A percentile compares a stretch with the other conserved stretches of the same genome.
phyloP scores from a whole-genome alignment of 2,888 invertebrate genomes.

The Sepiola atlantica region DNA sequence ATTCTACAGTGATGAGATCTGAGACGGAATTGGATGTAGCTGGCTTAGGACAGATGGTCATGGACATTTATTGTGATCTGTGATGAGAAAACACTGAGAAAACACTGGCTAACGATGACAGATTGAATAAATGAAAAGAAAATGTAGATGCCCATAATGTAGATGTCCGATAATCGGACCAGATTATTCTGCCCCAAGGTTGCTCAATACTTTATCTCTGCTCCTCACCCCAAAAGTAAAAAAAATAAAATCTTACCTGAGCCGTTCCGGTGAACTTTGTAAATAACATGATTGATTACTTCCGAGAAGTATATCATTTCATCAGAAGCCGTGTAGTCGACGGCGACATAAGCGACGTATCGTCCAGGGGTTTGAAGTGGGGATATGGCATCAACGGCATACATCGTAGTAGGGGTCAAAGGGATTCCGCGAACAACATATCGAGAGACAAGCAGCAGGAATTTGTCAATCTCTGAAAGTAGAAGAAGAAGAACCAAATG shows the following conservation, averaged over 20 bases:
- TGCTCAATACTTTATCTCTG: too few species aligned
- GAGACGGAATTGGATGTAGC: too few species aligned
- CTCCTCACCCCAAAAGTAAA: too few species aligned
- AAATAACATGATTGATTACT: conserved; percentile 80
- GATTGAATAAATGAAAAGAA: too few species aligned
- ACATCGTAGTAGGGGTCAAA: conserved; percentile 56
- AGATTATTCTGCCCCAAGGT: too few species aligned
- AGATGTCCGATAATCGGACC: too few species aligned
- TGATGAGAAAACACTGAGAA: too few species aligned
- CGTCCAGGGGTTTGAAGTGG: conserved; percentile 86
- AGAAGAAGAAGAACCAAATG: background rate
- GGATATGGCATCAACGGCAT: conserved; percentile 87
- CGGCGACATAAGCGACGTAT: conserved; percentile 91
- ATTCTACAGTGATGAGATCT: too few species aligned
- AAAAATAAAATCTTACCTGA: conserved; percentile 84
- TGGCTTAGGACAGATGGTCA: too few species aligned
- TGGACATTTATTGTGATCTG: too few species aligned
- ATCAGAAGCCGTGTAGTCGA: conserved; percentile 92
- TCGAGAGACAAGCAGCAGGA: conserved; percentile 95
- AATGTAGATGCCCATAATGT: too few species aligned
- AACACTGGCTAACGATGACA: too few species aligned
- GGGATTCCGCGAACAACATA: conserved; percentile 92
- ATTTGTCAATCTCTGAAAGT: conserved; percentile 83
- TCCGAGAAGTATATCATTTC: conserved; percentile 97
- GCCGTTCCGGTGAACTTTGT: conserved; percentile 82